Percentiles rank a stretch among this genome's conserved stretches.
These are phyloP conservation scores for Lycodopsis pacificus DNA, from an alignment of 2,797 vertebrate species.

Conservation along the genomic window DNA sequence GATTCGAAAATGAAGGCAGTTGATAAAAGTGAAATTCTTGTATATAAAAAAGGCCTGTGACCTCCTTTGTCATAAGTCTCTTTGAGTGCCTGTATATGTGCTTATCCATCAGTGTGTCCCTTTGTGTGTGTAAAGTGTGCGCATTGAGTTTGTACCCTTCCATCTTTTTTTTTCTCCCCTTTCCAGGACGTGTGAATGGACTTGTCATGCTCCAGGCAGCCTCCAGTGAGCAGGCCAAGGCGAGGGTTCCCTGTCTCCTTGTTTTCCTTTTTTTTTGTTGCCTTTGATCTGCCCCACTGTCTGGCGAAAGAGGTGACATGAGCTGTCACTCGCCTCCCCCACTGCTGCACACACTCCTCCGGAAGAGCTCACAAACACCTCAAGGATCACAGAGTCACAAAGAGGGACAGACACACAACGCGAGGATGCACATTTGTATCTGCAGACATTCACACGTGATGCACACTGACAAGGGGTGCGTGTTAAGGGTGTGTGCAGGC, in stretches of 20 bases:
- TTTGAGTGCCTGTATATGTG: slow-evolving; percentile 10
- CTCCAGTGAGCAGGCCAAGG: slow-evolving; percentile 39
- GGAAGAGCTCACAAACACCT: slow-evolving; percentile 39
- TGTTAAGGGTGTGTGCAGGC: slow-evolving; percentile 10
- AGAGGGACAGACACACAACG: slow-evolving; percentile 10
- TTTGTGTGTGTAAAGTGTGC: slow-evolving; percentile 1
- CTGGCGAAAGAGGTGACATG: slow-evolving; percentile 34
- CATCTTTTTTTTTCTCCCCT: not conserved
- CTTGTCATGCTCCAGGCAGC: slow-evolving; percentile 65
- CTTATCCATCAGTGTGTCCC: not conserved
- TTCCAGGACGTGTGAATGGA: slow-evolving; percentile 68
- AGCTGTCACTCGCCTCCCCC: slow-evolving; percentile 46
- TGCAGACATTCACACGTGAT: slow-evolving; percentile 21
- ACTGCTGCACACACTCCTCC: slow-evolving; percentile 25
- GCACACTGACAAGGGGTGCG: slow-evolving; percentile 3
- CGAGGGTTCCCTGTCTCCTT: slow-evolving; percentile 18
- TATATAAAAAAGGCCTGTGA: slow-evolving; percentile 15
- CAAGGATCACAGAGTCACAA: slow-evolving; percentile 34
- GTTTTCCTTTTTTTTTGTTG: not conserved
- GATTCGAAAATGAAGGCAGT: slow-evolving; percentile 11
- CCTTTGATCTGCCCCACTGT: slow-evolving; percentile 33
- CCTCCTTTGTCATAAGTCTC: not conserved
- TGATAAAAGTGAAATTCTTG: slow-evolving; percentile 11
- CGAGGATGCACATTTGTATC: slow-evolving; percentile 22
- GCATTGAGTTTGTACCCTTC: not conserved